These are phyloP conservation scores for roundworm (Caenorhabditis elegans) DNA, from an alignment of 1,140 invertebrate species.

Conservation along the genomic window DNA sequence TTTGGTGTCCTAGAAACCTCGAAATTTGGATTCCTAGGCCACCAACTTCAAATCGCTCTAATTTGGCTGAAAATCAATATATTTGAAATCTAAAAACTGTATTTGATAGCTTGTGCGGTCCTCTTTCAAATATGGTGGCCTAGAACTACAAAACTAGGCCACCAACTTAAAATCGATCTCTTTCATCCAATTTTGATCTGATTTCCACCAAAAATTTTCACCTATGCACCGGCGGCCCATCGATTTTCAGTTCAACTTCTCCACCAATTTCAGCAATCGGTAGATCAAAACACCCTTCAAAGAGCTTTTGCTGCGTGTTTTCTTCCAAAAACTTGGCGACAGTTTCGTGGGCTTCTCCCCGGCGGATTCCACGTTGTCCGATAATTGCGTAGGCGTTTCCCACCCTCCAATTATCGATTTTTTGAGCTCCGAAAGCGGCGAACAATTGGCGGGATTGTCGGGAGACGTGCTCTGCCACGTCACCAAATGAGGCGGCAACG, in stretches of 20 bases:
- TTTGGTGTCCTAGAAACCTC: too few species aligned
- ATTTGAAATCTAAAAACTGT: too few species aligned
- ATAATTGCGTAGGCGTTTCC: slow-evolving; percentile 34
- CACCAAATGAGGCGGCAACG: slow-evolving; percentile 35
- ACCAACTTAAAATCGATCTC: too few species aligned
- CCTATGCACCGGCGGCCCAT: slow-evolving; percentile 14
- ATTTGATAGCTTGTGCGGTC: too few species aligned
- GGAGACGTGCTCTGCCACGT: slow-evolving; percentile 35
- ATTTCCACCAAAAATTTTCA: too few species aligned
- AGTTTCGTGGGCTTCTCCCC: slow-evolving; percentile 25
- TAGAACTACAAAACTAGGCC: too few species aligned
- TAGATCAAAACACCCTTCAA: slow-evolving; percentile 38
- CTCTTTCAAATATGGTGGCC: neutral
- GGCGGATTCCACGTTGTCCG: slow-evolving; percentile 30
- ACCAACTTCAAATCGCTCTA: too few species aligned
- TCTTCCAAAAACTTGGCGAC: neutral
- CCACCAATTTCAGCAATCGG: neutral
- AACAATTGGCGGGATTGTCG: neutral
- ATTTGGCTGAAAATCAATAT: too few species aligned
- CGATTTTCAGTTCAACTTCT: slow-evolving; percentile 8
- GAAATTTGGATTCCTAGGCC: too few species aligned
- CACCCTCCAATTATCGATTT: slow-evolving; percentile 11
- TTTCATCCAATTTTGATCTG: too few species aligned
- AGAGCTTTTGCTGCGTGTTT: neutral
- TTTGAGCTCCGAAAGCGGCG: slow-evolving; percentile 7